Evolutionary conservation across 2,113 vertebrate species (phyloP).

Genomic region (Dendropsophus ebraccatus): DNA sequence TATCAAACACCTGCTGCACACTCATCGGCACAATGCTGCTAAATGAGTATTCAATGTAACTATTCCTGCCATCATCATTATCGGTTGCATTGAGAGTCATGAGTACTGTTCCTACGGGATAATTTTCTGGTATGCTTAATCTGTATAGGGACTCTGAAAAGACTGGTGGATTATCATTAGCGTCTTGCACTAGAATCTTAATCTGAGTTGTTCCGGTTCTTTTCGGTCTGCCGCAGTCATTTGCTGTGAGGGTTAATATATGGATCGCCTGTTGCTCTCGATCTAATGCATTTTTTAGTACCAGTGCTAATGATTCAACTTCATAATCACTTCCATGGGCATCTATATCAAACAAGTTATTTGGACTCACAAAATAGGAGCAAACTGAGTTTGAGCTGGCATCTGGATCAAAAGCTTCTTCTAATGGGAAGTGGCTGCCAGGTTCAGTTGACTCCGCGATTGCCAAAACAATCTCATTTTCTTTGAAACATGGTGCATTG

Average conservation of each 20-base stretch:
- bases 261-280: constrained; percentile 84
- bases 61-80: constrained; percentile 88
- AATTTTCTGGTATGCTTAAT: constrained; percentile 86
- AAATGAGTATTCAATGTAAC: constrained; percentile 88
- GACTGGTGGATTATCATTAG: constrained; percentile 90
- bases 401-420: constrained; percentile 90
- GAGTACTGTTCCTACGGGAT: constrained; percentile 81
- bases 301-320: constrained; percentile 87
- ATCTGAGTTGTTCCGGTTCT: constrained; percentile 84
- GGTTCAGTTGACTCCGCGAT: constrained; percentile 89
- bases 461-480: constrained; percentile 86
- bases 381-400: constrained; percentile 89
- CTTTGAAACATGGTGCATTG: constrained; percentile 87
- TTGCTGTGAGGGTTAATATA: constrained; percentile 85
- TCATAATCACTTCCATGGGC: constrained; percentile 84
- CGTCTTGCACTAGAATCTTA: constrained; percentile 87
- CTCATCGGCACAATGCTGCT: constrained; percentile 88
- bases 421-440: constrained; percentile 87
- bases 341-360: constrained; percentile 86
- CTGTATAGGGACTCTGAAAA: constrained; percentile 89
- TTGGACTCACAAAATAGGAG: constrained; percentile 86
- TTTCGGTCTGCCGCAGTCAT: constrained; percentile 88
- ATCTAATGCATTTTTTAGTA: constrained; percentile 89
- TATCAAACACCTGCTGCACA: constrained; percentile 87
- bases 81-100: constrained; percentile 91